Percentiles rank a stretch among this genome's conserved stretches.
phyloP scores from a whole-genome alignment of 2,888 invertebrate genomes.

The Diadromus collaris region DNA sequence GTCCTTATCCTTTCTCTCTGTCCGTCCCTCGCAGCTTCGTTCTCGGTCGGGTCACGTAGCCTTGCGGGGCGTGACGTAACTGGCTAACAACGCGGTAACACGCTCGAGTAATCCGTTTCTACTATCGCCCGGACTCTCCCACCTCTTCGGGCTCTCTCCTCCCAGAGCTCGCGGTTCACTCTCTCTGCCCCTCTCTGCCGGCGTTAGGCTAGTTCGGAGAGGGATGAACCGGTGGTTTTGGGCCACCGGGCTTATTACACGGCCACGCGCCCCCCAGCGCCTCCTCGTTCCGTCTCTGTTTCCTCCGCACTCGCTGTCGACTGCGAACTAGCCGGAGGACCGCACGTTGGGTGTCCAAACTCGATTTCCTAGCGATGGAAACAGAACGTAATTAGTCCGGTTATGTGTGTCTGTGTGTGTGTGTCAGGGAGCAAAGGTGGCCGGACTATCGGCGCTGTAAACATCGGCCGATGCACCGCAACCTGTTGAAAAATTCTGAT shows the following conservation, averaged over 20 bases:
- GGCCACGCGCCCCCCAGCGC: constrained; percentile 54
- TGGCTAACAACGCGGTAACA: constrained; percentile 65
- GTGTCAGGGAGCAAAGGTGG: background rate
- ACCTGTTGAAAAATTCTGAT: constrained; percentile 42
- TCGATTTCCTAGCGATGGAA: constrained; percentile 53
- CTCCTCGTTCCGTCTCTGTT: constrained; percentile 20
- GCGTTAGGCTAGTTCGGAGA: constrained; percentile 3
- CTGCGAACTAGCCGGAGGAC: constrained; percentile 14
- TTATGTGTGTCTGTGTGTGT: constrained; percentile 29
- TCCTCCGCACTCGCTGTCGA: constrained; percentile 12
- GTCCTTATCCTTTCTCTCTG: constrained; percentile 26
- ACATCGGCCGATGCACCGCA: background rate
- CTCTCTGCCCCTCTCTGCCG: constrained; percentile 10
- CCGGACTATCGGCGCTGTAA: background rate
- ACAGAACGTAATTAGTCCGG: constrained; percentile 57
- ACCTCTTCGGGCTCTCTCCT: constrained; percentile 39
- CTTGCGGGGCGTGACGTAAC: constrained; percentile 63
- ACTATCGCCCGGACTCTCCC: constrained; percentile 55
- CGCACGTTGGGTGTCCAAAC: constrained; percentile 50
- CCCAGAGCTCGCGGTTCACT: constrained; percentile 5
- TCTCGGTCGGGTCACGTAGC: constrained; percentile 60
- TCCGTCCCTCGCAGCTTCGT: constrained; percentile 32
- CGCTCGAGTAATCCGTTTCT: constrained; percentile 65
- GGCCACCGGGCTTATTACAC: constrained; percentile 55
- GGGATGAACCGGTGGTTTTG: constrained; percentile 22